These are phyloP conservation scores for Neuroterus valhalla DNA, from an alignment of 1,140 invertebrate species.

Conservation along the genomic window DNA sequence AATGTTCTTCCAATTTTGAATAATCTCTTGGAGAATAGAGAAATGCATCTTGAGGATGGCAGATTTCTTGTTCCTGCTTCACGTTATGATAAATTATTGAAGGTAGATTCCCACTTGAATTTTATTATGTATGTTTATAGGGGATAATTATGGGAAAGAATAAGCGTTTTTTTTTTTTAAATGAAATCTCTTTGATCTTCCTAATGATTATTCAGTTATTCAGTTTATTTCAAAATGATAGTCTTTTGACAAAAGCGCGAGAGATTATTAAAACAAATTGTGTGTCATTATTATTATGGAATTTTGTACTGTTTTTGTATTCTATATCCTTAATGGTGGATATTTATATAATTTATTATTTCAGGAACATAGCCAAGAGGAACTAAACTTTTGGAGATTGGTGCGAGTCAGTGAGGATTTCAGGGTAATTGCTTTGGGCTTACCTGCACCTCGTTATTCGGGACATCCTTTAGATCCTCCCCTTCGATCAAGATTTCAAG, in stretches of 20 bases:
- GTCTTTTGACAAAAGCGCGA: too few relatives aligned
- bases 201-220: too few relatives aligned
- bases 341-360: slow-evolving; percentile 51
- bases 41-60: slow-evolving; percentile 99
- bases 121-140: too few relatives aligned
- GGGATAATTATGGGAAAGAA: too few relatives aligned
- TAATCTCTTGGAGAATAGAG: slow-evolving; percentile 98
- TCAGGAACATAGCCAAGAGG: slow-evolving; percentile 85
- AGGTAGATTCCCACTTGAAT: slow-evolving; percentile 76
- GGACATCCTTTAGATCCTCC: slow-evolving; percentile 98
- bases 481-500: slow-evolving; percentile 95
- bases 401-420: slow-evolving; percentile 94
- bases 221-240: too few relatives aligned
- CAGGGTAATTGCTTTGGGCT: slow-evolving; percentile 91
- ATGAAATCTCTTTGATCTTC: too few relatives aligned
- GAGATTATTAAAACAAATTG: too few relatives aligned
- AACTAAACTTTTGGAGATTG: slow-evolving; percentile 90
- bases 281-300: slow-evolving; percentile 17
- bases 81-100: slow-evolving; percentile 92
- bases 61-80: slow-evolving; percentile 91
- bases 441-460: slow-evolving; percentile 89
- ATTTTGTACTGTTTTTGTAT: slow-evolving; percentile 5
- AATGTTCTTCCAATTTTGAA: slow-evolving; percentile 98
- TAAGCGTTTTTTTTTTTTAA: too few relatives aligned
- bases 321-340: not conserved